These are phyloP conservation scores for Mola mola DNA, from an alignment of 2,113 vertebrate species.

Conservation along the genomic window DNA sequence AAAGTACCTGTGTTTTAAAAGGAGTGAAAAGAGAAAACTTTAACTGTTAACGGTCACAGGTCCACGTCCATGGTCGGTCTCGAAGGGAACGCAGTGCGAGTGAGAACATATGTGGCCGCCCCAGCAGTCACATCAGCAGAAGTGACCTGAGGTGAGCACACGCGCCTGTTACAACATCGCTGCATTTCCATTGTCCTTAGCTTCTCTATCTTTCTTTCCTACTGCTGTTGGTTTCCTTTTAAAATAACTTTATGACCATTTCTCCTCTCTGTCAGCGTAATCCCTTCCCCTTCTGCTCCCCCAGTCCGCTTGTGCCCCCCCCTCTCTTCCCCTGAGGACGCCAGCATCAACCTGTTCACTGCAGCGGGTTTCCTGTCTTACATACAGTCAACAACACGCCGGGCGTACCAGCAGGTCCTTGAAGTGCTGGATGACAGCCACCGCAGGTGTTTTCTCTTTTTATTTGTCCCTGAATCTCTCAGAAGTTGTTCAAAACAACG, in stretches of 20 bases:
- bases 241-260: constrained; percentile 33
- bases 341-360: constrained; percentile 88
- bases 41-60: constrained; percentile 65
- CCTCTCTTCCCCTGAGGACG: constrained; percentile 88
- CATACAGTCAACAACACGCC: constrained; percentile 94
- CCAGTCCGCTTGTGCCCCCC: constrained; percentile 86
- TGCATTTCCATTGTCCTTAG: background rate
- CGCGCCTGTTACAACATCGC: background rate
- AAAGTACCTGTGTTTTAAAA: too few relatives aligned
- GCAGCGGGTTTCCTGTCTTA: constrained; percentile 92
- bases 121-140: constrained; percentile 86
- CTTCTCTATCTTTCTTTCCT: constrained; percentile 3
- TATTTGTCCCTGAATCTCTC: background rate
- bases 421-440: constrained; percentile 92
- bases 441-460: constrained; percentile 82
- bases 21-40: too few relatives aligned
- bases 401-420: constrained; percentile 96
- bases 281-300: constrained; percentile 84
- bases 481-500: too few relatives aligned
- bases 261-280: constrained; percentile 70
- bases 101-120: constrained; percentile 85
- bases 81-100: constrained; percentile 88
- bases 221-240: background rate
- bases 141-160: constrained; percentile 85
- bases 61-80: constrained; percentile 80